Percentiles rank a stretch among this genome's conserved stretches.
phyloP scores from a whole-genome alignment of 2,797 vertebrate species.

The Anisognathus igniventris region DNA sequence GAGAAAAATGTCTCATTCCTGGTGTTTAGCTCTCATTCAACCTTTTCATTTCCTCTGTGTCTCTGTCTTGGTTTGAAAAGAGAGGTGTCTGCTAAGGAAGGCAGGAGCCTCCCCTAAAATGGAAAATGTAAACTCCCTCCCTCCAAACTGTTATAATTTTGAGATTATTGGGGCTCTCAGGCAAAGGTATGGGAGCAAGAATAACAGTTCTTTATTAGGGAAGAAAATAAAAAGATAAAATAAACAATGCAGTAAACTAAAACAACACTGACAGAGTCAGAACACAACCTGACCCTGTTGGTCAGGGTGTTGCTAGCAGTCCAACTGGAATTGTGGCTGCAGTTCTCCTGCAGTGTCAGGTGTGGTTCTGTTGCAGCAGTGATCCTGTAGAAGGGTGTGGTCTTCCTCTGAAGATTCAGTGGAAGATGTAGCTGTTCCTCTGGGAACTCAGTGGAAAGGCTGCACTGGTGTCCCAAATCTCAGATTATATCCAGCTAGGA shows the following conservation, averaged over 20 bases:
- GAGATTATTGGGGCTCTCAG: too few species aligned
- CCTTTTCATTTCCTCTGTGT: background rate
- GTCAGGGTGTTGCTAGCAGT: background rate
- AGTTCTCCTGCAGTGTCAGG: rapidly evolving
- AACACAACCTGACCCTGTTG: too few species aligned
- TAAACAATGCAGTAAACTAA: too few species aligned
- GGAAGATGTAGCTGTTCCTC: background rate
- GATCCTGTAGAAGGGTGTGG: background rate
- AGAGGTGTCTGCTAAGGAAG: too few species aligned
- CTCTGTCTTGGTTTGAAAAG: background rate
- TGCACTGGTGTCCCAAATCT: background rate
- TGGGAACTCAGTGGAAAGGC: background rate
- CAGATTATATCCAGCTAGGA: background rate
- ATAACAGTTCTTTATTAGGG: background rate
- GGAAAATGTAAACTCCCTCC: too few species aligned
- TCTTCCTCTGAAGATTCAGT: background rate
- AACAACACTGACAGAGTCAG: too few species aligned
- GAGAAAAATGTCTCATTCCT: background rate
- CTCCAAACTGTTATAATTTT: too few species aligned
- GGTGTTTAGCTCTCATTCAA: background rate
- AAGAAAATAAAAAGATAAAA: too few species aligned
- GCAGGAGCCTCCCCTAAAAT: too few species aligned
- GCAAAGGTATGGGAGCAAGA: too few species aligned
- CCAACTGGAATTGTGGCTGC: background rate
- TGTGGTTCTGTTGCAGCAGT: background rate